Conservation (phyloP, 2,113 vertebrate genomes). For the Oncorhynchus masou region DNA sequence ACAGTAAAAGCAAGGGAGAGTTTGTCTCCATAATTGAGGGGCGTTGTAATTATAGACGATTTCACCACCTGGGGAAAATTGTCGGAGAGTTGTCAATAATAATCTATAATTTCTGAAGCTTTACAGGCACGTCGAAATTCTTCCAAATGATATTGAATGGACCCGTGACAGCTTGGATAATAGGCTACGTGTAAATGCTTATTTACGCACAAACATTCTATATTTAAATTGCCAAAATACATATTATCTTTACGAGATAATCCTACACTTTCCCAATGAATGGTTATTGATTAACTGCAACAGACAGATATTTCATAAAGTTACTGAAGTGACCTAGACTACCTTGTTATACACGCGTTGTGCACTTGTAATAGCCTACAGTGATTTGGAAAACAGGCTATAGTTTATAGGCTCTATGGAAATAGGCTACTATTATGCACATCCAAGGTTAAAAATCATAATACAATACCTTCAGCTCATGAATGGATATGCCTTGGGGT, state of each 20-base stretch:
- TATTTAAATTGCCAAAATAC: not conserved
- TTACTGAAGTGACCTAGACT: slow-evolving; percentile 28
- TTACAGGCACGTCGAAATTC: too few species aligned
- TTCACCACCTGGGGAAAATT: too few species aligned
- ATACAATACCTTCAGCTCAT: slow-evolving; percentile 88
- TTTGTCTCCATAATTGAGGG: too few species aligned
- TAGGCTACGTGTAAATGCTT: too few species aligned
- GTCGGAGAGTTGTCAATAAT: too few species aligned
- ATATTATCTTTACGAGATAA: not conserved
- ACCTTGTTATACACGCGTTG: slow-evolving; percentile 7
- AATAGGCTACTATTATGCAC: slow-evolving; percentile 24
- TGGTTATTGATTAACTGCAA: not conserved
- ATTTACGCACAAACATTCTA: not conserved
- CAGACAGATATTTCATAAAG: not conserved
- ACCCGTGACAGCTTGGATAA: too few species aligned
- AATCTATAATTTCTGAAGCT: too few species aligned
- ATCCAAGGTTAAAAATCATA: slow-evolving; percentile 63
- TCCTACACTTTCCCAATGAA: not conserved
- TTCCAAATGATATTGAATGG: too few species aligned
- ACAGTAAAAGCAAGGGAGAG: too few species aligned
- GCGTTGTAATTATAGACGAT: too few species aligned
- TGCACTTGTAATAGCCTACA: slow-evolving; percentile 57
- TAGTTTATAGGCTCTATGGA: slow-evolving; percentile 34
- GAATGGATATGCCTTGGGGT: slow-evolving; percentile 75
- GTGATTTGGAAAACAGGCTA: slow-evolving; percentile 19